A percentile compares a stretch with the other conserved stretches of the same genome.
Evolutionary conservation across 2,888 invertebrate genomes (phyloP).

Genomic region (Liopterus haemorrhoidalis): DNA sequence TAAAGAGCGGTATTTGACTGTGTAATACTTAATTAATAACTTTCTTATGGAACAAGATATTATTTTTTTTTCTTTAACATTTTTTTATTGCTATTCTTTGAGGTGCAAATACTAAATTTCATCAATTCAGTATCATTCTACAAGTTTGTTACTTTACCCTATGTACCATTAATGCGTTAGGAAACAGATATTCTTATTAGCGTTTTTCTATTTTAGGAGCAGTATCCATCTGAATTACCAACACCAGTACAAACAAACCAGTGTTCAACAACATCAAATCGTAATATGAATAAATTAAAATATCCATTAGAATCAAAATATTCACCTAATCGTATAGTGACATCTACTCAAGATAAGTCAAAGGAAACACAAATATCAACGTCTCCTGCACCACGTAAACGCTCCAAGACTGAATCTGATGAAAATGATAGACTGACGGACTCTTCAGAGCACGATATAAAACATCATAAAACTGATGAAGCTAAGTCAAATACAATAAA

Average conservation of each 20-base stretch:
- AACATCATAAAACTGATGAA: not conserved
- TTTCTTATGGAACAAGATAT: too few species aligned
- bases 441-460: not conserved
- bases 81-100: too few species aligned
- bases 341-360: conserved; percentile 43
- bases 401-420: conserved; percentile 37
- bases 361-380: conserved; percentile 8
- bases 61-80: too few species aligned
- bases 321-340: conserved; percentile 41
- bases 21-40: too few species aligned
- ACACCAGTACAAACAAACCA: conserved; percentile 9
- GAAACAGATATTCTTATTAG: too few species aligned
- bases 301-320: conserved; percentile 30
- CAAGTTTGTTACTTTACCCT: too few species aligned
- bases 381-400: conserved; percentile 37
- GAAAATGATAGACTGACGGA: conserved; percentile 36
- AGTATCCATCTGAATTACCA: conserved; percentile 5
- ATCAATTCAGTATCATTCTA: too few species aligned
- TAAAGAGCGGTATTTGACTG: too few species aligned
- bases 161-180: too few species aligned
- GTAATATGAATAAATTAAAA: too few species aligned
- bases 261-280: not conserved
- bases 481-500: conserved; percentile 34
- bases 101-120: too few species aligned
- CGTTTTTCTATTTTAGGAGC: conserved; percentile 14